Conservation (phyloP, 2,888 invertebrate species). For the Auanema freiburgensis region DNA sequence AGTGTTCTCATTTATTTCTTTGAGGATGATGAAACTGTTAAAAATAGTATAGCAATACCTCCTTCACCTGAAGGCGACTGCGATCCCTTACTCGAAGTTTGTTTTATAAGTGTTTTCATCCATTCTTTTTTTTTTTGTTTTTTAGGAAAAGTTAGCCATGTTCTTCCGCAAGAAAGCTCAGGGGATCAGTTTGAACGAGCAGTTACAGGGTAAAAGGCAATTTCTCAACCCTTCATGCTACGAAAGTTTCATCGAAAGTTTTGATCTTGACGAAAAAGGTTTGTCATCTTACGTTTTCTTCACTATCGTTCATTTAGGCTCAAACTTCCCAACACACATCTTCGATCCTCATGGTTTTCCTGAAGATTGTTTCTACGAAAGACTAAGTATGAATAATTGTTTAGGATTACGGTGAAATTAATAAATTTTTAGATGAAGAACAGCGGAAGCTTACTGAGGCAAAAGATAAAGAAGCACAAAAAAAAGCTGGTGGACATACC, state of each 20-base stretch:
- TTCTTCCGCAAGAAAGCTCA: slow-evolving; percentile 29
- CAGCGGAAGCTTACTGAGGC: slow-evolving; percentile 30
- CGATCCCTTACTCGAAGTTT: slow-evolving; percentile 15
- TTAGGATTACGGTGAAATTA: neutral
- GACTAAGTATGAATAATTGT: slow-evolving; percentile 18
- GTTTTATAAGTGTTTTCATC: neutral
- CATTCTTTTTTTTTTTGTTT: neutral
- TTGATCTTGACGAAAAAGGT: slow-evolving; percentile 43
- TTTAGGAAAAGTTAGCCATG: slow-evolving; percentile 18
- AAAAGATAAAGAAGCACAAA: slow-evolving; percentile 6
- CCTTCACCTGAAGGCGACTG: slow-evolving; percentile 18
- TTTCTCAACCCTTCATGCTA: slow-evolving; percentile 48
- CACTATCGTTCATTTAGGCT: slow-evolving; percentile 18
- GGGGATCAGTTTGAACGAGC: slow-evolving; percentile 30
- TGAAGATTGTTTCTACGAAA: slow-evolving; percentile 41
- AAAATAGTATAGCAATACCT: slow-evolving; percentile 8
- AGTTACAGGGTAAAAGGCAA: slow-evolving; percentile 28
- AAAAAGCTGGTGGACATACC: neutral
- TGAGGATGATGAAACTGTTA: neutral
- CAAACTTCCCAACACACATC: slow-evolving; percentile 34
- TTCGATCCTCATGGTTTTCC: slow-evolving; percentile 44
- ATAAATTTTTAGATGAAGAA: slow-evolving; percentile 24
- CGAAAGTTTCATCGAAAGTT: slow-evolving; percentile 40
- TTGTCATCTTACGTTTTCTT: neutral
- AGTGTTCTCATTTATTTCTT: no score